A percentile compares a stretch with the other conserved stretches of the same genome.
Evolutionary conservation across 2,888 invertebrate genomes (phyloP).

Genomic region (Drosophila paucipuncta): DNA sequence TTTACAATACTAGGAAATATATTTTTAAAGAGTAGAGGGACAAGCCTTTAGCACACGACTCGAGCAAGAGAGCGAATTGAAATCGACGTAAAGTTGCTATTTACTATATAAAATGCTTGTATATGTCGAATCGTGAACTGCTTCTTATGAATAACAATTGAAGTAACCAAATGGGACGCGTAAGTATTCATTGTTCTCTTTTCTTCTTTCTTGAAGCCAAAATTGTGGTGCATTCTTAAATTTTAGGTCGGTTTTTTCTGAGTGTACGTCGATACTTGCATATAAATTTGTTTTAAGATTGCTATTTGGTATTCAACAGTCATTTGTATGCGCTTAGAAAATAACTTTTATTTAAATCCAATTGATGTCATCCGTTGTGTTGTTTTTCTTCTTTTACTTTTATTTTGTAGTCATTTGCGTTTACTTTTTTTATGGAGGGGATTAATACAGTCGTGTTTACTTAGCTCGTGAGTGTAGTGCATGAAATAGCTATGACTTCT

Average conservation of each 20-base stretch:
- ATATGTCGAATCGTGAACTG: background rate
- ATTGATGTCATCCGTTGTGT: slow-evolving; percentile 19
- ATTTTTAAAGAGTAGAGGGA: background rate
- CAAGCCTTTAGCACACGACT: background rate
- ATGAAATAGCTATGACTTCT: slow-evolving; percentile 4
- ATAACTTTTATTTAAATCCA: slow-evolving; percentile 16
- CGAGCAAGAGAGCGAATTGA: background rate
- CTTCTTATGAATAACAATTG: background rate
- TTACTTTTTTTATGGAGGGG: background rate
- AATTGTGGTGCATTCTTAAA: background rate
- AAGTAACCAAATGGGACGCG: background rate
- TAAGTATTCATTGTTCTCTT: background rate
- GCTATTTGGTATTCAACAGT: slow-evolving; percentile 21
- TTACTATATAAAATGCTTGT: background rate
- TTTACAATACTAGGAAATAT: background rate
- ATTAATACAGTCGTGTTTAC: slow-evolving; percentile 17
- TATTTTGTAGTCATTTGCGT: slow-evolving; percentile 14
- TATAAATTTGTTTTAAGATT: slow-evolving; percentile 3
- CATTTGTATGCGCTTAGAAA: slow-evolving; percentile 17
- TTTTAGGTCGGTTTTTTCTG: background rate
- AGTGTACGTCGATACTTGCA: slow-evolving; percentile 1
- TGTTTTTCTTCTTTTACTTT: slow-evolving; percentile 5
- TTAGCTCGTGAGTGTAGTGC: slow-evolving; percentile 16
- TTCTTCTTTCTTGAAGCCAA: background rate
- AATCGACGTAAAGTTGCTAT: background rate